Evolutionary conservation across 1,140 invertebrate genomes (phyloP).

Genomic region (Drosophila littoralis): DNA sequence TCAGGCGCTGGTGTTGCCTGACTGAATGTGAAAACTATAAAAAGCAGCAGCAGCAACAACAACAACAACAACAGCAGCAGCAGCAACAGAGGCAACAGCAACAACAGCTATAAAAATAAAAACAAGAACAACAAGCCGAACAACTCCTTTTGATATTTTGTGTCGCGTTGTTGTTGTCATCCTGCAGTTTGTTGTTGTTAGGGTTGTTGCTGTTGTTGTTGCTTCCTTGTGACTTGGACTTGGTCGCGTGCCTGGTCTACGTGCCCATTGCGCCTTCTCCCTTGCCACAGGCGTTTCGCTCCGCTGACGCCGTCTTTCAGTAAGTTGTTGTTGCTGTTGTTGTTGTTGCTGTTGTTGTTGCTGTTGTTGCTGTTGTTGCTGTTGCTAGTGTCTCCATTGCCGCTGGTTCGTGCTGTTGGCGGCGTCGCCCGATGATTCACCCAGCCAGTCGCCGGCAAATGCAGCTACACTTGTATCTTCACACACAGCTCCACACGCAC

Average conservation of each 20-base stretch:
- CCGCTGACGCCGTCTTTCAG: conserved; percentile 37
- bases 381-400: conserved; percentile 20
- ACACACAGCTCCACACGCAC: conserved; percentile 15
- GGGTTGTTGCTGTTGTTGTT: conserved; percentile 5
- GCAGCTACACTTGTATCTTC: conserved; percentile 22
- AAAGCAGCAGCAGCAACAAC: conserved; percentile 34
- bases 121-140: conserved; percentile 2
- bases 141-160: conserved; percentile 54
- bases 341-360: not conserved
- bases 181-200: conserved; percentile 27
- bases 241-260: conserved; percentile 63
- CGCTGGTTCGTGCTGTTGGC: conserved; percentile 17
- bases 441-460: conserved; percentile 43
- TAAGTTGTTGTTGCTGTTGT: conserved; percentile 16
- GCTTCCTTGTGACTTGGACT: conserved; percentile 50
- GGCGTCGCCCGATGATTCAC: conserved; percentile 41
- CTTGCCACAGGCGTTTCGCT: conserved; percentile 45
- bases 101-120: conserved; percentile 5
- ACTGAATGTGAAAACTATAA: conserved; percentile 50
- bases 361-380: conserved; percentile 14
- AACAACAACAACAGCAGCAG: not conserved
- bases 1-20: conserved; percentile 55
- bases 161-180: conserved; percentile 45
- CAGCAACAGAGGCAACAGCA: not conserved
- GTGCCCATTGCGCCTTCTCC: conserved; percentile 19